phyloP scores from a whole-genome alignment of 2,113 vertebrate genomes.

The Myiagra hebetior region DNA sequence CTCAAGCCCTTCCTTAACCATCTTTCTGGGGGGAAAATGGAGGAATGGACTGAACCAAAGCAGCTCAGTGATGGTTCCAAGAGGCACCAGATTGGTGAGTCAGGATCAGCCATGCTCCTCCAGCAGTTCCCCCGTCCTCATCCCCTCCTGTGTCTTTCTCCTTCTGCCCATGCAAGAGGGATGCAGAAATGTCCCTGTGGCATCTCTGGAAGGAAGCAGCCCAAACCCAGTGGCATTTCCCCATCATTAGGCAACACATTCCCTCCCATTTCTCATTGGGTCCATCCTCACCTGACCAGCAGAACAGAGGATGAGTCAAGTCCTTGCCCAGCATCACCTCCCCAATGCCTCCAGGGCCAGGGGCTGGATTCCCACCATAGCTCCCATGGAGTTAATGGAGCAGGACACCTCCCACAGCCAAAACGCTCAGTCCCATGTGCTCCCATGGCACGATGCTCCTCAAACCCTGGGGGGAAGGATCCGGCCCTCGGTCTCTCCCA shows the following conservation, averaged over 20 bases:
- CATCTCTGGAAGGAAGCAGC: neutral
- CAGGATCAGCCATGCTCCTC: neutral
- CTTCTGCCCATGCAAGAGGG: neutral
- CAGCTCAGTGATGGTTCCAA: neutral
- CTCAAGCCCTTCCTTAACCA: neutral
- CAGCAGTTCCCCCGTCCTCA: neutral
- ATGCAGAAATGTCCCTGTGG: neutral
- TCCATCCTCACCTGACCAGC: neutral
- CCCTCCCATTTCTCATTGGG: neutral
- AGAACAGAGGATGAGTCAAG: neutral
- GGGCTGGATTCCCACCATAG: neutral
- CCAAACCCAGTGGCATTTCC: neutral
- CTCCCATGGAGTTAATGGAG: neutral
- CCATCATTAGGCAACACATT: accelerated
- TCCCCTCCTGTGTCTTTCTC: neutral
- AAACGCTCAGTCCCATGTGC: accelerated
- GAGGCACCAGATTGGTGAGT: neutral
- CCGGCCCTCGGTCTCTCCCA: neutral
- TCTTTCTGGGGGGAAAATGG: neutral
- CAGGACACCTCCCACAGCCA: neutral
- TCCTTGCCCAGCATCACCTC: neutral
- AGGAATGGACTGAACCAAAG: neutral
- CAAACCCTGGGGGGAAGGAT: neutral
- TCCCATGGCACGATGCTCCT: neutral
- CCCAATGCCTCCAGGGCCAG: accelerated